Evolutionary conservation across 2,113 vertebrate genomes (phyloP), one percentile per base, ranked within the genome.

Genomic region (Vidua macroura): DNA sequence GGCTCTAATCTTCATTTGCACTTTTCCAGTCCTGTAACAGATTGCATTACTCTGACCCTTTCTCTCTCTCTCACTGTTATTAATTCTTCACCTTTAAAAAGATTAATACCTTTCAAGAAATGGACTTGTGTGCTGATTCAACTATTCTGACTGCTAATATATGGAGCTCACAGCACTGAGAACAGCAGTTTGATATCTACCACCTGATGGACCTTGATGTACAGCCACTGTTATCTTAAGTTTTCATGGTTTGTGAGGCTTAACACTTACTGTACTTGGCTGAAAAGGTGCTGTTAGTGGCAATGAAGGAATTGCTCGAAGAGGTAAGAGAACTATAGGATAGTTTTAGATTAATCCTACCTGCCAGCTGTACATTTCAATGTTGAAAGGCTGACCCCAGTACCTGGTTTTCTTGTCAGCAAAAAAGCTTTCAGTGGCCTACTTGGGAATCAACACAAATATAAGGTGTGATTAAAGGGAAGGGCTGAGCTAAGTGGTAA

Each of bases 111-210:
- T 96, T 97, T 97, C 91, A 97, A 96, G 93, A 94, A 97, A 97
- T 72, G 91, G 89, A 89, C 90, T 94, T 92, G 90, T 94, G 96
- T 98, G 97, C 97, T 98, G 97, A 97, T 97, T 97, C 97, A 96
- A 96, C 96, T 96, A 53, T 97, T 97, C 94, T 76, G 79, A 95
- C 94, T 94, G 96, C 93, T 98, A 98, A 98, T 97, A 96, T 94
- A 96, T 92, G 93, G 92, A 91, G 84, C 95, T 93, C 77, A 81
- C 78, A 92, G 95, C 92, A 96, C 91, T 93, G 92, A 93, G 93
- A 97, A 93, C 80, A 96, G 97, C 93, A 96, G 96, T 95, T 96
- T 96, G 97, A 96, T 94, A 93, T 90, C 94, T 43, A 58, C 72
- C 60, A 92, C 86, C 93, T 97, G 96, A 97, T 96, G 97, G 95